Evolutionary conservation across 2,888 invertebrate genomes (phyloP).

Genomic region (Agrilus mali): DNA sequence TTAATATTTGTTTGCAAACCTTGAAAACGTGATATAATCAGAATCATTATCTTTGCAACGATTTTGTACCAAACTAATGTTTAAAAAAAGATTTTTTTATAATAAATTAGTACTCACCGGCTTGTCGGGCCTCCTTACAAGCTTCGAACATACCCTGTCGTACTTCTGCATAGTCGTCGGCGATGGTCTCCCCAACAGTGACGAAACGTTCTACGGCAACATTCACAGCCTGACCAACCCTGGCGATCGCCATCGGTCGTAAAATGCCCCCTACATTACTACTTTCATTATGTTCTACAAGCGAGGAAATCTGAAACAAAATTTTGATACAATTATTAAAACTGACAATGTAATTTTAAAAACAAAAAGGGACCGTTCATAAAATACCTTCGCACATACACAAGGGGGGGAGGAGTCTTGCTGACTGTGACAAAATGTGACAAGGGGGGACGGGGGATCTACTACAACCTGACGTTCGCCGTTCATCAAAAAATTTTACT

Average conservation of each 20-base stretch:
- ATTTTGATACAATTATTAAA: too few relatives aligned
- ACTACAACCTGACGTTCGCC: too few relatives aligned
- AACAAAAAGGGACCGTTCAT: too few relatives aligned
- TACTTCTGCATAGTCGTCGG: conserved; percentile 95
- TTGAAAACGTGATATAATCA: too few relatives aligned
- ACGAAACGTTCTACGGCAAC: conserved; percentile 96
- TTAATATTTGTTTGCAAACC: too few relatives aligned
- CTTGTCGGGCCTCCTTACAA: conserved; percentile 90
- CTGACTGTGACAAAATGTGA: too few relatives aligned
- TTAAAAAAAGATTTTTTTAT: background rate
- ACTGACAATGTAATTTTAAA: background rate
- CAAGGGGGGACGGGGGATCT: too few relatives aligned
- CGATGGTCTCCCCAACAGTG: conserved; percentile 96
- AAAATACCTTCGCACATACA: too few relatives aligned
- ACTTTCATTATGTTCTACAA: conserved; percentile 57
- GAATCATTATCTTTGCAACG: background rate
- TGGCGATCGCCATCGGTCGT: conserved; percentile 68
- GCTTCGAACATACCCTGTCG: conserved; percentile 97
- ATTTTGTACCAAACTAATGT: background rate
- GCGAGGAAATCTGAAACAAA: conserved; percentile 68
- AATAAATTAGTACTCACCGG: conserved; percentile 48
- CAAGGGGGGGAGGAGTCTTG: too few relatives aligned
- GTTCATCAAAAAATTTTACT: too few relatives aligned
- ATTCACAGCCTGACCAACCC: conserved; percentile 93
- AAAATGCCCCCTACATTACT: conserved; percentile 41